Evolutionary conservation across 2,888 invertebrate genomes (phyloP), one percentile per base, ranked within the genome.

Genomic region (Xylota segnis): DNA sequence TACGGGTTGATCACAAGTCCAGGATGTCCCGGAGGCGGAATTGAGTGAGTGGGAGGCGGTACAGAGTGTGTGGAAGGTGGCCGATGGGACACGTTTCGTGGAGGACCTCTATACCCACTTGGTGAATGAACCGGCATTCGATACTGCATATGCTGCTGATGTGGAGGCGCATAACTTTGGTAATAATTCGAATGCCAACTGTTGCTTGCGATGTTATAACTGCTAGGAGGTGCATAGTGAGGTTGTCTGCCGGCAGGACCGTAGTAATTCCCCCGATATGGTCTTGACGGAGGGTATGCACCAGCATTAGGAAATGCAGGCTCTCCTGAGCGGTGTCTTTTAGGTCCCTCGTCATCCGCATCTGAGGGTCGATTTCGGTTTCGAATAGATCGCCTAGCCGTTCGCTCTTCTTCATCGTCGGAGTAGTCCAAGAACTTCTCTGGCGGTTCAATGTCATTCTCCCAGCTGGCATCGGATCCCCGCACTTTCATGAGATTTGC

Each of bases 391-490:
- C 90, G 90, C 71, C 92, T 93, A 0, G 94, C 94, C 78, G 91
- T 90, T 14, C 94, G 93, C 90, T 98, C 98, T 81, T 95, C 94
- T 89, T 98, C 98, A 90, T 98, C 98, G 90, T 98, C 98, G 0
- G 98, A 98, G 92, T 94, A 98, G 34, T 97, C 97, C 0, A 95
- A 88, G 87, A 94, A 94, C 89, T 94, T 94, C 0, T 93, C 92
- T 0, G 98, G 98, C 12, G 95, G 94, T 91, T 98, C 98, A 54
- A 95, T 92, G 90, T 97, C 96, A 90, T 97, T 94, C 88, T 95
- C 94, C 96, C 97, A 98, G 0, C 97, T 96, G 0, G 98, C 98
- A 93, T 98, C 98, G 0, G 96, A 96, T 5, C 97, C 98, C 92
- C 95, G 96, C 74, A 95, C 91, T 91, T 96, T 97, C 91, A 89